These are phyloP conservation scores for Graphium colonna DNA, from an alignment of 2,888 invertebrate genomes.

Conservation along the genomic window DNA sequence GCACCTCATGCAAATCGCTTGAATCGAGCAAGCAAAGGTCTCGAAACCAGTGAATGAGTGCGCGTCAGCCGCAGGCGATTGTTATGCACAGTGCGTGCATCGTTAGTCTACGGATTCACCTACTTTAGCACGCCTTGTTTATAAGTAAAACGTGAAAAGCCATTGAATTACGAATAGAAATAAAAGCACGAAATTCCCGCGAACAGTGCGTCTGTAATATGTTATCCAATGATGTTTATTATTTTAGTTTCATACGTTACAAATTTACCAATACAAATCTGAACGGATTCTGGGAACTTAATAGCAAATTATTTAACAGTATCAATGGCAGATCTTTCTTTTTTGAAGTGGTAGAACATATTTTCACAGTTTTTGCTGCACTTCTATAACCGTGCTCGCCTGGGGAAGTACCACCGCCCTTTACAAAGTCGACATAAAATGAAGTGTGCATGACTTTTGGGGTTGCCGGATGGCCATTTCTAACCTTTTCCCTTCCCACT, in stretches of 20 bases:
- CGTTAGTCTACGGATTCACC: constrained; percentile 15
- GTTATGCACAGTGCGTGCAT: constrained; percentile 17
- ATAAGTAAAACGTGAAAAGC: neutral
- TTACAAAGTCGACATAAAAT: no score
- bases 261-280: no score
- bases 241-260: neutral
- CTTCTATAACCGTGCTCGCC: no score
- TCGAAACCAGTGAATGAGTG: constrained; percentile 1
- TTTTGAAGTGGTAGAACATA: neutral
- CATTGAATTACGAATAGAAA: neutral
- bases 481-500: no score
- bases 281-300: no score
- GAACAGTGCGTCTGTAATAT: no score
- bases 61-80: constrained; percentile 1
- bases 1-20: constrained; percentile 28
- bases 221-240: neutral
- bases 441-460: no score
- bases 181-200: neutral
- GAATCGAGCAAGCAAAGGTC: constrained; percentile 27
- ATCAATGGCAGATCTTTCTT: no score
- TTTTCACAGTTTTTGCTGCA: no score
- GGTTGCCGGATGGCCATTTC: no score
- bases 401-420: no score
- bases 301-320: no score
- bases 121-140: constrained; percentile 4